Base-by-base conservation (phyloP, 1,140 invertebrate species). In the Octopus bimaculoides region DNA sequence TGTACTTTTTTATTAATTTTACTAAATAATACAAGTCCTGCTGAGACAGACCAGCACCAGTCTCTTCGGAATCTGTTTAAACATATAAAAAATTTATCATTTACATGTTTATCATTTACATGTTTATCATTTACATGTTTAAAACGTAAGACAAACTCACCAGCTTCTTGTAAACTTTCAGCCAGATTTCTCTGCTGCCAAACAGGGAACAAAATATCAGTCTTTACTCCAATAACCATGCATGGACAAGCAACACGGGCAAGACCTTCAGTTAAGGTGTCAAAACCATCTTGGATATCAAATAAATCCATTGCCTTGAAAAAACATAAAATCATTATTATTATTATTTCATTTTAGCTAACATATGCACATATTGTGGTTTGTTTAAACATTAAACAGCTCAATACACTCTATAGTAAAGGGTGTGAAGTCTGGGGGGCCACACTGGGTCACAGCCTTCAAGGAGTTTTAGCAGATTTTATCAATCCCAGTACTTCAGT, bases 221-320 rank as follows among this genome's bases (percentile, higher is more conserved):
- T 90, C 83, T 89, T 86, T 5, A 90, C 88, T 52, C 90, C 89
- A 66, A 90, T 85, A 8, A 90, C 86, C 87, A 90, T 86, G 0
- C 83, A 83, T 0, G 90, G 90, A 80, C 89, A 89, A 20, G 75
- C 84, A 9, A 90, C 80, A 9, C 84, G 53, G 4, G 81, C 77
- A 17, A 90, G 79, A n/a, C 84, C 88, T 56, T 82, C 85, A 20
- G 85, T 78, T 41, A 89, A 66, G 2, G 82, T 83, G 5, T 55
- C 73, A 76, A 82, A 88, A 4, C 84, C 86, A 54, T 90, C 89
- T 9, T 81, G 75, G 53, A 90, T 83, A 80, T 90, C 88, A 86
- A 89, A 90, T 79, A 90, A 81, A 80, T 90, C 89, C 89, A 90
- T 90, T 3, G 89, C 89, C 88, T 89, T 26, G 20, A 26, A 52